Conservation (phyloP, 2,888 invertebrate species). For the Prosopocoilus inquinatus region DNA sequence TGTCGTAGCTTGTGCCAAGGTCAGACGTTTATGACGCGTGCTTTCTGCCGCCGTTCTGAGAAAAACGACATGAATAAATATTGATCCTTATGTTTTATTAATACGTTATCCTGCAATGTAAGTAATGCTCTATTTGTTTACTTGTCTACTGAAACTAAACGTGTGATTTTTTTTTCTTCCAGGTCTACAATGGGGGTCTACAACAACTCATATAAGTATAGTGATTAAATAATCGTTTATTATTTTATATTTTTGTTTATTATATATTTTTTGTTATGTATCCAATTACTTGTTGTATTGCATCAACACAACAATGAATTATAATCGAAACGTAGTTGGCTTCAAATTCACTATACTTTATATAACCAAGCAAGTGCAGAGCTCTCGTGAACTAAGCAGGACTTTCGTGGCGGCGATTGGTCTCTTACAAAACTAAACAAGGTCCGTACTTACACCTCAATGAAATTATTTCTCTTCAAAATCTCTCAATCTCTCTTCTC, state of each 20-base stretch:
- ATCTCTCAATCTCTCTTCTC: conserved; percentile 18
- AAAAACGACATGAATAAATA: too few species aligned
- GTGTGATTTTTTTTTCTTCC: conserved; percentile 17
- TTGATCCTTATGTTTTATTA: not conserved
- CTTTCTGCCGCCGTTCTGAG: too few species aligned
- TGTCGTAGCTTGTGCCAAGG: conserved; percentile 1
- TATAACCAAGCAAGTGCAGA: conserved; percentile 30
- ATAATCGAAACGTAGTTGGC: conserved; percentile 23
- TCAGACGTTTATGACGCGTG: too few species aligned
- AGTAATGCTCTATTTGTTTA: too few species aligned
- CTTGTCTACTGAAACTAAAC: not conserved
- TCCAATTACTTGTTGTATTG: conserved; percentile 24
- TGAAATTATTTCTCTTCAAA: not conserved
- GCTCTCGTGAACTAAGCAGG: conserved; percentile 36
- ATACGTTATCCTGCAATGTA: not conserved
- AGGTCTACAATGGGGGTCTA: conserved; percentile 47
- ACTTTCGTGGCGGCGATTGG: conserved; percentile 34
- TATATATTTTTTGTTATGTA: conserved; percentile 30
- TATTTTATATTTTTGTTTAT: conserved; percentile 24
- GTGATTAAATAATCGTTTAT: conserved; percentile 23
- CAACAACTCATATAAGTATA: conserved; percentile 35
- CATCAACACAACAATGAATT: conserved; percentile 31
- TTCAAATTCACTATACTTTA: conserved; percentile 31
- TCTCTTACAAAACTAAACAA: conserved; percentile 35
- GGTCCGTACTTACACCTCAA: conserved; percentile 11